These are phyloP conservation scores for Tauraco hartlaubi DNA, from an alignment of 2,797 vertebrate species.

Conservation along the genomic window DNA sequence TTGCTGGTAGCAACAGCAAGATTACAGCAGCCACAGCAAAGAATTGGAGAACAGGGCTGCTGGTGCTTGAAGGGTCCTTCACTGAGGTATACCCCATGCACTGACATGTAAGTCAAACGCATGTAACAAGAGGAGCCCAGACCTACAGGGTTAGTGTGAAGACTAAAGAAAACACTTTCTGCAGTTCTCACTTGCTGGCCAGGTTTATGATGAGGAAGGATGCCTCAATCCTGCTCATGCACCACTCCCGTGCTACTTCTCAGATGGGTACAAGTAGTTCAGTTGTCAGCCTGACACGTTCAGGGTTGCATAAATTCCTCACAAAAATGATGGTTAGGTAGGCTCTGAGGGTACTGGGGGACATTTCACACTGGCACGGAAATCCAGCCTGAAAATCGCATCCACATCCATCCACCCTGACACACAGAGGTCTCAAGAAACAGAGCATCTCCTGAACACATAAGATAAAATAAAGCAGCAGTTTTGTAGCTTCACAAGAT, in stretches of 20 bases:
- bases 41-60: background rate
- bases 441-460: background rate
- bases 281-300: background rate
- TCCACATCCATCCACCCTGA: background rate
- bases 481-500: background rate
- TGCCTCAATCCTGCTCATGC: accelerated
- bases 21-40: background rate
- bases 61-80: background rate
- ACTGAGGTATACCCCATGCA: background rate
- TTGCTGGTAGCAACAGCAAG: background rate
- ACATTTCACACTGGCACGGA: background rate
- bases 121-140: background rate
- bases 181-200: background rate
- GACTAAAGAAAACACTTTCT: background rate
- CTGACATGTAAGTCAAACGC: background rate
- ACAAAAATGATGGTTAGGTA: background rate
- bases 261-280: background rate
- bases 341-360: background rate
- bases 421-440: background rate
- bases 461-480: background rate
- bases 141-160: background rate
- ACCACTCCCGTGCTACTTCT: background rate
- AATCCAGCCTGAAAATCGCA: background rate
- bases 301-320: background rate
- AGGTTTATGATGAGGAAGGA: background rate